These are phyloP conservation scores for Sorex araneus DNA, from an alignment of 2,113 vertebrate species.

Conservation along the genomic window DNA sequence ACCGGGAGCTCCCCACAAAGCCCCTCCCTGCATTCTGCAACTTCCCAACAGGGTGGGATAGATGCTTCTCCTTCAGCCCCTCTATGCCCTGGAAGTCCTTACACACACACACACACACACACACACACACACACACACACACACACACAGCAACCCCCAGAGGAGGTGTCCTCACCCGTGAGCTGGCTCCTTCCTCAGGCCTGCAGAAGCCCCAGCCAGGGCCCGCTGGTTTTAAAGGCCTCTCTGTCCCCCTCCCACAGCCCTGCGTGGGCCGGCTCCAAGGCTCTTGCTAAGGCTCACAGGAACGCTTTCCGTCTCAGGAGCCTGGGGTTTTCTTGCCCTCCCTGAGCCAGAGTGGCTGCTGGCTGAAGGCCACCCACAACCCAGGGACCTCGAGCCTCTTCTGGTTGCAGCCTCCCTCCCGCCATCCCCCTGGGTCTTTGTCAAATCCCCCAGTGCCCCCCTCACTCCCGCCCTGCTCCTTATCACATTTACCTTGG, in stretches of 20 bases:
- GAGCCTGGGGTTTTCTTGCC: not conserved
- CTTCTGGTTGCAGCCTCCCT: not conserved
- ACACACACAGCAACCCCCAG: not conserved
- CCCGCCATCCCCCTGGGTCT: not conserved
- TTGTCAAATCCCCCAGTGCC: not conserved
- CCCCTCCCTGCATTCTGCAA: not conserved
- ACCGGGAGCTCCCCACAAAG: not conserved
- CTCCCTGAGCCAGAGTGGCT: not conserved
- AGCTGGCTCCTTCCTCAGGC: not conserved
- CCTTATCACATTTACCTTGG: not conserved
- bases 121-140: not conserved
- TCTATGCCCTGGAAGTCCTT: no score
- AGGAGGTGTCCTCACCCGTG: conserved; percentile 59
- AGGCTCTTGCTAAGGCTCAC: not conserved
- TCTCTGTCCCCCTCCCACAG: conserved; percentile 2
- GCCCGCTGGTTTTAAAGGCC: conserved; percentile 1
- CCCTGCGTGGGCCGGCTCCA: not conserved
- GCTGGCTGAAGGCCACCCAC: not conserved
- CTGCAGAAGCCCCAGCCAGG: not conserved
- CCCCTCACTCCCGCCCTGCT: not conserved
- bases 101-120: no score
- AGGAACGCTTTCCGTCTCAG: not conserved
- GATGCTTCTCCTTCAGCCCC: no score
- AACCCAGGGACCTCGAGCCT: not conserved
- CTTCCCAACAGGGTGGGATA: no score